A percentile compares a stretch with the other conserved stretches of the same genome.
These are phyloP conservation scores for Dilophus febrilis DNA, from an alignment of 2,888 invertebrate species.

Conservation along the genomic window DNA sequence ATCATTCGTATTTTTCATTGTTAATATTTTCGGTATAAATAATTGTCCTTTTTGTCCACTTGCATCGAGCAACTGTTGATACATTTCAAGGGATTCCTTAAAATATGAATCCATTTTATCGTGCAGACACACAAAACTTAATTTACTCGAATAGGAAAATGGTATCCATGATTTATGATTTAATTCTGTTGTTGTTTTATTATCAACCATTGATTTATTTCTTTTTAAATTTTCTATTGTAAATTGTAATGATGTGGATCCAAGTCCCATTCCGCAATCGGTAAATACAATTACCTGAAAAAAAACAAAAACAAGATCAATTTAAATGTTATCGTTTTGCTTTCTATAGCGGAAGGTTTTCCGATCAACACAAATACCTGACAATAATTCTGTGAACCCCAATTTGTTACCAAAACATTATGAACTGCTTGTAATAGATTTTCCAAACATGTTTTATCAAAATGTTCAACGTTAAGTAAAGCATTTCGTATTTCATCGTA, in stretches of 20 bases:
- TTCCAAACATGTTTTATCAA: constrained; percentile 74
- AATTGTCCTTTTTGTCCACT: constrained; percentile 49
- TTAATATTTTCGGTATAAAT: constrained; percentile 37
- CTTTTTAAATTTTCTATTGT: constrained; percentile 33
- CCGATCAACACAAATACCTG: too few relatives aligned
- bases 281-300: constrained; percentile 50
- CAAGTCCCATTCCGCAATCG: constrained; percentile 56
- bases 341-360: too few relatives aligned
- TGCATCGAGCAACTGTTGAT: constrained; percentile 64
- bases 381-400: constrained; percentile 76
- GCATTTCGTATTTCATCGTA: constrained; percentile 62
- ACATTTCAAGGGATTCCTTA: constrained; percentile 28
- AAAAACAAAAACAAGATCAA: constrained; percentile 8
- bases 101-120: constrained; percentile 43
- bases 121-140: constrained; percentile 56
- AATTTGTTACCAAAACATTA: constrained; percentile 64
- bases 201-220: constrained; percentile 20
- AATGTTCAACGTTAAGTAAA: constrained; percentile 59
- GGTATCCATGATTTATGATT: constrained; percentile 46
- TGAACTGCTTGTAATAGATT: constrained; percentile 63
- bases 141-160: constrained; percentile 62
- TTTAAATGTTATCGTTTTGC: too few relatives aligned
- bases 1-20: not conserved
- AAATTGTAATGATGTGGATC: constrained; percentile 42
- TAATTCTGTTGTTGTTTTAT: not conserved